Conservation (phyloP, 2,113 vertebrate species). For the Mohoua ochrocephala region DNA sequence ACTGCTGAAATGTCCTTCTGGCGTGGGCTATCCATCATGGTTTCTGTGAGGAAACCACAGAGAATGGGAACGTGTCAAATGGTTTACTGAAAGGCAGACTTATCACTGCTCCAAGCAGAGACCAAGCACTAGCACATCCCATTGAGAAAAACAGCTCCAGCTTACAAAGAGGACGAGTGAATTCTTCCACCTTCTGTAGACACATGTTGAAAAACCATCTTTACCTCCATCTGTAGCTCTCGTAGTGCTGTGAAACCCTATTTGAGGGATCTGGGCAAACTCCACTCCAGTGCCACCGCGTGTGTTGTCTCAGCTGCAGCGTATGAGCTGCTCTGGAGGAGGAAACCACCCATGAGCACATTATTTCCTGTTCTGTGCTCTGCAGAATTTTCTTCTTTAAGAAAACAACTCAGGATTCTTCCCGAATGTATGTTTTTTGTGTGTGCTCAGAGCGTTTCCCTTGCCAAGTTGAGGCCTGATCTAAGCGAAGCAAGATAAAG, state of each 20-base stretch:
- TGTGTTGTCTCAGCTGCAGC: slow-evolving; percentile 36
- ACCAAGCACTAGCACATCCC: neutral
- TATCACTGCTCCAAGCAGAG: neutral
- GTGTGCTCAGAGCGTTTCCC: neutral
- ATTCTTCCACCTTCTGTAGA: neutral
- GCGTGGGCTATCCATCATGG: neutral
- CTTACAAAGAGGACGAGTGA: neutral
- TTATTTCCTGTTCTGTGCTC: slow-evolving; percentile 45
- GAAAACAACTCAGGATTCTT: slow-evolving; percentile 31
- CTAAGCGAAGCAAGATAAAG: neutral
- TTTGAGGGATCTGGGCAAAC: neutral
- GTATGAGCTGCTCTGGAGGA: neutral
- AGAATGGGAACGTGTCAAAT: neutral
- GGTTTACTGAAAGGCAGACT: slow-evolving; percentile 23
- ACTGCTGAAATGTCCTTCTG: neutral
- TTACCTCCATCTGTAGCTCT: neutral
- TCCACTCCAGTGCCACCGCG: neutral
- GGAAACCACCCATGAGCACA: slow-evolving; percentile 39
- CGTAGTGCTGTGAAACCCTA: neutral
- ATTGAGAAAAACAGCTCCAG: neutral
- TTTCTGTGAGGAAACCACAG: slow-evolving; percentile 42
- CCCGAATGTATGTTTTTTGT: neutral
- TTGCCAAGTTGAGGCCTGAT: neutral
- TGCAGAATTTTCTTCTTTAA: slow-evolving; percentile 29
- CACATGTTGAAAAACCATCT: neutral